Percentiles rank a stretch among this genome's conserved stretches.
Evolutionary conservation across 2,888 invertebrate species (phyloP).

Genomic region (Ichneumoninae sp.): DNA sequence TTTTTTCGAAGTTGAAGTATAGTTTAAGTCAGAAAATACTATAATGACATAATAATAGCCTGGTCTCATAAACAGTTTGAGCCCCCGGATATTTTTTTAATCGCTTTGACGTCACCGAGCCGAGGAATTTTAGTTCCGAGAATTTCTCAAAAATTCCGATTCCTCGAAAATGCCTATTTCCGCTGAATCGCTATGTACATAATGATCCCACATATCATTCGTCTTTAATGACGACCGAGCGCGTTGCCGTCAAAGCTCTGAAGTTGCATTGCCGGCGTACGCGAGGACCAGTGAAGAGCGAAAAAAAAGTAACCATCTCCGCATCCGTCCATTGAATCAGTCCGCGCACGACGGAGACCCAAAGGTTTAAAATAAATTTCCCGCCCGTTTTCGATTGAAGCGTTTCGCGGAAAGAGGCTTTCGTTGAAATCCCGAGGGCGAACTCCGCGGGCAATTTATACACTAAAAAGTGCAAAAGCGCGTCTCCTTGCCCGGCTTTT

Average conservation of each 20-base stretch:
- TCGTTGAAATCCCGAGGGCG: slow-evolving; percentile 68
- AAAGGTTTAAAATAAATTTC: not conserved
- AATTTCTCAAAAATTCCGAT: not conserved
- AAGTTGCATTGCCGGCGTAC: not conserved
- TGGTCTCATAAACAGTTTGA: not conserved
- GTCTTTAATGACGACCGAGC: slow-evolving; percentile 13
- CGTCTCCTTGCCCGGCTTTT: not conserved
- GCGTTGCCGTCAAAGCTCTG: not conserved
- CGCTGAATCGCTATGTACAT: not conserved
- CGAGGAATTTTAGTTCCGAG: not conserved
- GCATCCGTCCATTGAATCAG: not conserved
- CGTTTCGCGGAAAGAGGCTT: slow-evolving; percentile 67
- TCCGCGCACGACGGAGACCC: not conserved
- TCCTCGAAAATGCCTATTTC: too few species aligned
- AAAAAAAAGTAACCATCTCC: not conserved
- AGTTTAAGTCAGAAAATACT: not conserved
- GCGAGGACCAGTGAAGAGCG: not conserved
- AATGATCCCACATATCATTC: not conserved
- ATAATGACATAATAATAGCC: not conserved
- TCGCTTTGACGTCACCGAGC: not conserved
- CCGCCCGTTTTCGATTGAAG: slow-evolving; percentile 69
- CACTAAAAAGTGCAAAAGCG: slow-evolving; percentile 21
- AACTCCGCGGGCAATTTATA: slow-evolving; percentile 70
- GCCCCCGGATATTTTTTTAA: not conserved
- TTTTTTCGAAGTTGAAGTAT: too few species aligned